phyloP scores from a whole-genome alignment of 1,140 invertebrate species.

The Hylyphantes graminicola region DNA sequence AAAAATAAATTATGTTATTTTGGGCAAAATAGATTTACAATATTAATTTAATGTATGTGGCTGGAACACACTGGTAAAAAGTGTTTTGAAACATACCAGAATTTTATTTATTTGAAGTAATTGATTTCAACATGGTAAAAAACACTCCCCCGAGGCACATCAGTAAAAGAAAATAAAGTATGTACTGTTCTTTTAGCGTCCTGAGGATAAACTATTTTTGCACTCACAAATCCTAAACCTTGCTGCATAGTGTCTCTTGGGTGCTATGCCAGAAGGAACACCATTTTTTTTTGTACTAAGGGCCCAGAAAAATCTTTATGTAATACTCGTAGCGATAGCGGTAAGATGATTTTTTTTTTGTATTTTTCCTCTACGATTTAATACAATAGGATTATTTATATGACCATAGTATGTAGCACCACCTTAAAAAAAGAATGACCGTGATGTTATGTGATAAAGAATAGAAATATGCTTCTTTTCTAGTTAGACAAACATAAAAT shows the following conservation, averaged over 20 bases:
- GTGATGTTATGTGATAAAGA: neutral
- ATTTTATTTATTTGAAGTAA: too few relatives aligned
- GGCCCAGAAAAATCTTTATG: conserved; percentile 36
- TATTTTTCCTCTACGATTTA: neutral
- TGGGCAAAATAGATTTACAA: too few relatives aligned
- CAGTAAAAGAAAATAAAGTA: neutral
- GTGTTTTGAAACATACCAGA: too few relatives aligned
- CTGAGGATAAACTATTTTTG: neutral
- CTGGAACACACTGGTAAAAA: too few relatives aligned
- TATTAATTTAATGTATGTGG: too few relatives aligned
- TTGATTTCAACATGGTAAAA: too few relatives aligned
- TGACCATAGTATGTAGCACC: neutral
- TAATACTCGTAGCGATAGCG: conserved; percentile 6
- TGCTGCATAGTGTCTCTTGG: conserved; percentile 2
- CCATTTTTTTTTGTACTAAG: conserved; percentile 28
- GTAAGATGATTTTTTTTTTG: neutral
- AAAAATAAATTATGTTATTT: too few relatives aligned
- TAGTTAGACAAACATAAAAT: too few relatives aligned
- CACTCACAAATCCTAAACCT: conserved; percentile 17
- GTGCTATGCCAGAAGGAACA: neutral
- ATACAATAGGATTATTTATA: too few relatives aligned
- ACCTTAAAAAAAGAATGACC: neutral
- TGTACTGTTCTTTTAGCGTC: neutral
- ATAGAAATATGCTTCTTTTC: too few relatives aligned
- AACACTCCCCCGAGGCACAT: too few relatives aligned